Percentiles rank a stretch among this genome's conserved stretches.
These are phyloP conservation scores for Notodonta ziczac DNA, from an alignment of 2,888 invertebrate genomes.

Conservation along the genomic window DNA sequence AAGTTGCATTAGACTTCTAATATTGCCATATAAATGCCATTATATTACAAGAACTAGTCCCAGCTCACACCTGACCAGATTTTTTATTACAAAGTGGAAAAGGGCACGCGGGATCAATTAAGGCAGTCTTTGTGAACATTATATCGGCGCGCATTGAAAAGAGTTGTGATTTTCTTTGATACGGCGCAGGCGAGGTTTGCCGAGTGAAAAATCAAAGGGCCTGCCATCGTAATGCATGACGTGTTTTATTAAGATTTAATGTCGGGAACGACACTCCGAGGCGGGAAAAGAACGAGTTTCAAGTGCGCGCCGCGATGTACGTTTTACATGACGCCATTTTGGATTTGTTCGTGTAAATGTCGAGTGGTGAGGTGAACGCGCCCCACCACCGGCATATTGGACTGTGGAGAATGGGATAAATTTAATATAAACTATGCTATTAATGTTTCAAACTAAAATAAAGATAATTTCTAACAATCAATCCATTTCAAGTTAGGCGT, in stretches of 20 bases:
- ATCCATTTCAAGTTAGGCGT: too few species aligned
- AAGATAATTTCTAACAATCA: too few species aligned
- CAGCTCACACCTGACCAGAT: slow-evolving; percentile 48
- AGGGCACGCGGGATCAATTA: slow-evolving; percentile 76
- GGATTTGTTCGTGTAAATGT: slow-evolving; percentile 69
- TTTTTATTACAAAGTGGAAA: slow-evolving; percentile 59
- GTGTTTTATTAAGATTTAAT: slow-evolving; percentile 84
- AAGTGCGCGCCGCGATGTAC: slow-evolving; percentile 73
- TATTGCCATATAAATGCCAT: too few species aligned
- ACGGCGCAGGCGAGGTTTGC: slow-evolving; percentile 80
- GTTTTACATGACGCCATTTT: slow-evolving; percentile 81
- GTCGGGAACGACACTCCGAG: slow-evolving; percentile 82
- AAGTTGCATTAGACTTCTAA: too few species aligned
- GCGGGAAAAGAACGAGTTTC: slow-evolving; percentile 83
- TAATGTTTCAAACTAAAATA: background rate
- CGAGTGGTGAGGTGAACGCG: slow-evolving; percentile 51
- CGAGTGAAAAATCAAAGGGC: slow-evolving; percentile 83
- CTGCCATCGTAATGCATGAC: slow-evolving; percentile 78
- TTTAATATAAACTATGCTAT: background rate
- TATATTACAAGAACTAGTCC: slow-evolving; percentile 6
- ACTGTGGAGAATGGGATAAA: slow-evolving; percentile 15
- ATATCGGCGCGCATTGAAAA: slow-evolving; percentile 84
- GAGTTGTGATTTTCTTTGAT: slow-evolving; percentile 85
- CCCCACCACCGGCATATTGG: slow-evolving; percentile 21
- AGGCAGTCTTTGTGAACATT: slow-evolving; percentile 76